Evolutionary conservation across 1,140 invertebrate species (phyloP).

Genomic region (Fopius arisanus): DNA sequence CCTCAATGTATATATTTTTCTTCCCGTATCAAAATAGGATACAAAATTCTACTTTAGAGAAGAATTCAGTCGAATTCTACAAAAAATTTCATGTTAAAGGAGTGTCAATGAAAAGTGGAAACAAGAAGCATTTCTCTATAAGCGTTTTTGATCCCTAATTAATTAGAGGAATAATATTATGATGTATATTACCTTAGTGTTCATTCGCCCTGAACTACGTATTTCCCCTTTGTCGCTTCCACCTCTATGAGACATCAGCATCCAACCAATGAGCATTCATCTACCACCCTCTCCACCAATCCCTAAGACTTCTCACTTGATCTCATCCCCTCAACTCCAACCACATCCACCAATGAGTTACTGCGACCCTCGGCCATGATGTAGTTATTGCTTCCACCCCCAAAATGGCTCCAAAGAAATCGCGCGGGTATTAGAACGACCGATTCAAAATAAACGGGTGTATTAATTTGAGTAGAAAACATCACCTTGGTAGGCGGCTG

Average conservation of each 20-base stretch:
- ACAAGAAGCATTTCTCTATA: neutral
- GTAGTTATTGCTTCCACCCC: conserved; percentile 47
- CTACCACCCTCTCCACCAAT: neutral
- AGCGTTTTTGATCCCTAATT: neutral
- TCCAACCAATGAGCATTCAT: neutral
- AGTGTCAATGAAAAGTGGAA: neutral
- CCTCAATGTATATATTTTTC: no score
- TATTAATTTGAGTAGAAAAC: conserved; percentile 57
- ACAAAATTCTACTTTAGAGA: no score
- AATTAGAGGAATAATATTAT: neutral
- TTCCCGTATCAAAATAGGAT: no score
- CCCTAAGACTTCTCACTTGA: neutral
- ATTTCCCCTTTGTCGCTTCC: neutral
- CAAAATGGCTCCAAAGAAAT: conserved; percentile 64
- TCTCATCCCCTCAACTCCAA: neutral
- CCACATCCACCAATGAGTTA: neutral
- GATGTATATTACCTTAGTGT: neutral
- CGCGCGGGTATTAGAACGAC: conserved; percentile 55
- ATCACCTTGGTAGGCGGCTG: neutral
- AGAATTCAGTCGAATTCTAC: no score
- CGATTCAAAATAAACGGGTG: conserved; percentile 62
- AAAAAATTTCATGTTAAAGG: no score
- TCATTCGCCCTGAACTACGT: neutral
- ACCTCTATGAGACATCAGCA: neutral
- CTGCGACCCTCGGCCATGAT: neutral